Conservation (phyloP, 2,888 invertebrate species). For the Podabrus alpinus region DNA sequence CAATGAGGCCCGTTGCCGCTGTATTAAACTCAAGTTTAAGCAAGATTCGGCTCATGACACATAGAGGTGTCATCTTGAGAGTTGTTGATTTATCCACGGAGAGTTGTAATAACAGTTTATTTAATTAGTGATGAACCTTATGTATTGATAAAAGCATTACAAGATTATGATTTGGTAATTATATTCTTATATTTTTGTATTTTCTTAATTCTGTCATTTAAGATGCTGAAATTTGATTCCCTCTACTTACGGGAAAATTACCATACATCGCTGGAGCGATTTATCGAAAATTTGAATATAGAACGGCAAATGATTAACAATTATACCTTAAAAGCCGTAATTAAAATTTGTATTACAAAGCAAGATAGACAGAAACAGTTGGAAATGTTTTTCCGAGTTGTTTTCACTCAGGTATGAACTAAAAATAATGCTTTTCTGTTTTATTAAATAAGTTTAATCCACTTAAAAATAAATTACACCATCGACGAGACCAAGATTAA, state of each 20-base stretch:
- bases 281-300: slow-evolving; percentile 43
- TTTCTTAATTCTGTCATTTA: slow-evolving; percentile 24
- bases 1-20: slow-evolving; percentile 51
- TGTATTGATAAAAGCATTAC: slow-evolving; percentile 53
- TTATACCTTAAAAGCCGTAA: slow-evolving; percentile 42
- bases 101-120: slow-evolving; percentile 45
- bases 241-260: slow-evolving; percentile 52
- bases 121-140: slow-evolving; percentile 51
- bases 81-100: slow-evolving; percentile 51
- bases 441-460: no score
- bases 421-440: no score
- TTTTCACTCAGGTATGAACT: slow-evolving; percentile 58
- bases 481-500: no score
- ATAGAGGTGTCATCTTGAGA: slow-evolving; percentile 52
- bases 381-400: slow-evolving; percentile 61
- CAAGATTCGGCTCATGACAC: slow-evolving; percentile 52
- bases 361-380: slow-evolving; percentile 56
- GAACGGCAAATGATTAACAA: slow-evolving; percentile 40
- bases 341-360: slow-evolving; percentile 55
- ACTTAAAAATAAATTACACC: no score
- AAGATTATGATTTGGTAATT: slow-evolving; percentile 61
- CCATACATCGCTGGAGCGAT: slow-evolving; percentile 50
- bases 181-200: not conserved
- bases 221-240: slow-evolving; percentile 58
- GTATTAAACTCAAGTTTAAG: slow-evolving; percentile 46